These are phyloP conservation scores for Proales similis DNA, from an alignment of 1,140 invertebrate genomes.

Conservation along the genomic window DNA sequence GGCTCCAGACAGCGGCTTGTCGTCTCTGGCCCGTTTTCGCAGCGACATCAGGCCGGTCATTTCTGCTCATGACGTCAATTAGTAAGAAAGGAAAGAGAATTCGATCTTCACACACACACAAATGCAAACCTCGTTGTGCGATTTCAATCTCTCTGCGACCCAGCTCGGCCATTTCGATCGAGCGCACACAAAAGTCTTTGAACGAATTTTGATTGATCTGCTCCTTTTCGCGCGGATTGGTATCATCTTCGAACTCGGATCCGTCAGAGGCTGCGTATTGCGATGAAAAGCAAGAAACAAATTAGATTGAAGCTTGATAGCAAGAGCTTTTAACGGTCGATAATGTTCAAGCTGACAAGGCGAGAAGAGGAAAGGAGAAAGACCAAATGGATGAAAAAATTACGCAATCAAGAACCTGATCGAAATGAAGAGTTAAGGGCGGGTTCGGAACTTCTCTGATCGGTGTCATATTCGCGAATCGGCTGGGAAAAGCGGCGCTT, in stretches of 20 bases:
- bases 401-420: too few relatives aligned
- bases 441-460: too few relatives aligned
- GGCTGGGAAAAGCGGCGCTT: too few relatives aligned
- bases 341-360: too few relatives aligned
- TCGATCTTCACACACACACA: neutral
- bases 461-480: too few relatives aligned
- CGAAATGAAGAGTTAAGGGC: too few relatives aligned
- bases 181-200: conserved; percentile 80
- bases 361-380: too few relatives aligned
- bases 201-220: conserved; percentile 55
- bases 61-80: conserved; percentile 63
- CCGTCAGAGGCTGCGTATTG: conserved; percentile 13
- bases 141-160: conserved; percentile 93
- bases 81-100: neutral
- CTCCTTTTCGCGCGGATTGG: conserved; percentile 28
- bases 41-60: conserved; percentile 97
- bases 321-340: too few relatives aligned
- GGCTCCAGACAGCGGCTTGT: conserved; percentile 76
- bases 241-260: conserved; percentile 19
- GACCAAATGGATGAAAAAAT: too few relatives aligned
- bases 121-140: conserved; percentile 73
- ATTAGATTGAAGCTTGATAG: too few relatives aligned
- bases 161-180: conserved; percentile 81
- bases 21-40: conserved; percentile 50
- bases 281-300: too few relatives aligned